Evolutionary conservation across 2,888 invertebrate genomes (phyloP), one percentile per base, ranked within the genome.

Genomic region (Boloria selene): DNA sequence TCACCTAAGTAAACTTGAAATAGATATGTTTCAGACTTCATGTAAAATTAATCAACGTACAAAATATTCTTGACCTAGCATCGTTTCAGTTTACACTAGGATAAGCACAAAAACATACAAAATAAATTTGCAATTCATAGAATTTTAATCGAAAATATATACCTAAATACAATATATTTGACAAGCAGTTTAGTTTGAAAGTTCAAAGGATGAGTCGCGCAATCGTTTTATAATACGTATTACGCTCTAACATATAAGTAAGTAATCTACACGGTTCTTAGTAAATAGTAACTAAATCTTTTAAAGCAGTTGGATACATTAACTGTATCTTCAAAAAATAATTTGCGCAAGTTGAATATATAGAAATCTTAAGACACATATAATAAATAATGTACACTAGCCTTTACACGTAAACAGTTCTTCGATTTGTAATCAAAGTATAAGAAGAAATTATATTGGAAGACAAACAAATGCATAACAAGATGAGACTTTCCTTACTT

Each of bases 21-120:
- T 86, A 90, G 91, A 91, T 91, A 91, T 90, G 91, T 90, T 85
- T 87, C 79, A 85, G 80, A 85, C 81, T 83, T 83, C 77, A 75
- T 72, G 65, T 68, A 56, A 74, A 72, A 67, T 68, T 70, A 65
- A 69, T 62, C 16, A 58, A 63, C 53, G 52, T 62, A 66, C 45
- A 64, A 50, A 64, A 49, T 49, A 7, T 38, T 26, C 45, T 17
- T 13, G 26, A 10, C 17, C n/a, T 38, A 42, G 42, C 42, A 18
- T 56, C 22, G 44, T 42, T 44, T 13, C 56, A 56, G 56, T 44
- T 45, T 38, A 38, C 1, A 47, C 50, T 61, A 59, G 18, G 38
- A 45, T 55, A 17, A 47, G 17, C 49, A 42, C 26, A 51, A 26
- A 7, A 13, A 22, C 17, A 55, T 44, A 44, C 14, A 7, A 55